Evolutionary conservation across 2,888 invertebrate genomes (phyloP).

Genomic region (Rhagophthalmus giganteus): DNA sequence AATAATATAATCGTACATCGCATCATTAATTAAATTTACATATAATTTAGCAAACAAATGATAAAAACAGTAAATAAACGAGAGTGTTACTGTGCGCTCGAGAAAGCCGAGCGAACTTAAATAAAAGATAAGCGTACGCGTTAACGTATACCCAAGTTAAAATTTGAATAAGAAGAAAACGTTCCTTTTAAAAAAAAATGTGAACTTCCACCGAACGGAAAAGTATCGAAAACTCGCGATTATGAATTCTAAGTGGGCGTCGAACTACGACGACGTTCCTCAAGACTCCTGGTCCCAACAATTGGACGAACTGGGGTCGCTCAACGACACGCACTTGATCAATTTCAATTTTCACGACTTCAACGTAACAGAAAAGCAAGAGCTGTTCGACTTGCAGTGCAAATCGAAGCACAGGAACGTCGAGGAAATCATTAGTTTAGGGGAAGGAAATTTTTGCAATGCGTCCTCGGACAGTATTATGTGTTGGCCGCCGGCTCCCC

Average conservation of each 20-base stretch:
- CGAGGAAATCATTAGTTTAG: conserved; percentile 2
- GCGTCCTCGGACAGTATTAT: conserved; percentile 75
- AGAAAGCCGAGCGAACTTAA: conserved; percentile 6
- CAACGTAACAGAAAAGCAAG: conserved; percentile 17
- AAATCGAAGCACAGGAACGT: conserved; percentile 13
- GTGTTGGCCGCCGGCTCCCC: conserved; percentile 82
- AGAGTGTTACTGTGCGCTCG: conserved; percentile 10
- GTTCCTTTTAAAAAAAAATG: too few relatives aligned
- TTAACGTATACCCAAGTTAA: too few relatives aligned
- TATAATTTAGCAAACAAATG: conserved; percentile 24
- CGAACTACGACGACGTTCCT: conserved; percentile 8
- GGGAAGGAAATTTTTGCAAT: conserved; percentile 58
- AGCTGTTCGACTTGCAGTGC: conserved; percentile 15
- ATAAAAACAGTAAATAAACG: conserved; percentile 25
- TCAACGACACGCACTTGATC: conserved; percentile 18
- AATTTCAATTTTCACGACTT: conserved; percentile 16
- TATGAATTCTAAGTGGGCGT: neutral
- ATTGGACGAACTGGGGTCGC: conserved; percentile 16
- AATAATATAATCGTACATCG: conserved; percentile 22
- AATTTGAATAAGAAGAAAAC: too few relatives aligned
- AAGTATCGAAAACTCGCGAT: too few relatives aligned
- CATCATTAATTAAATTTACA: conserved; percentile 23
- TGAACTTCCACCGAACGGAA: too few relatives aligned
- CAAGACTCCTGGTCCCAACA: conserved; percentile 13
- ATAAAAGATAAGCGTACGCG: conserved; percentile 16